phyloP scores from a whole-genome alignment of 2,888 invertebrate genomes.

The Synanthedon formicaeformis region DNA sequence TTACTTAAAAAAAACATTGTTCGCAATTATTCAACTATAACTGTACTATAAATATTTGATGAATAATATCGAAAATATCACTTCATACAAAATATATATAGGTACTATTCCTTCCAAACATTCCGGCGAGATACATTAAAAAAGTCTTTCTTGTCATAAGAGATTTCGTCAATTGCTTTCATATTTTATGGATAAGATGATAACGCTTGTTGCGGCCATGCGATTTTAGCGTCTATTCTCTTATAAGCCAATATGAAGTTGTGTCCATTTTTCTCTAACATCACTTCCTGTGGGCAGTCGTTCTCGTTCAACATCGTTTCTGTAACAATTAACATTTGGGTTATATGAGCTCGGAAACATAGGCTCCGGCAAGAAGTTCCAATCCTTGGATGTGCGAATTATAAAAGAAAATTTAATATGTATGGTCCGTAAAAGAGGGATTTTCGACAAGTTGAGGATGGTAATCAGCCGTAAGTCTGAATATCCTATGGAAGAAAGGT shows the following conservation, averaged over 20 bases:
- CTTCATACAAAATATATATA: constrained; percentile 45
- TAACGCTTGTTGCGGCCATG: constrained; percentile 84
- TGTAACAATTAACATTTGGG: constrained; percentile 35
- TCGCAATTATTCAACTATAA: no score
- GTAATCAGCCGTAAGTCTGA: no score
- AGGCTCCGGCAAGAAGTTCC: no score
- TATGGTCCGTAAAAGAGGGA: no score
- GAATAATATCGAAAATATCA: constrained; percentile 59
- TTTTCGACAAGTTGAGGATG: no score
- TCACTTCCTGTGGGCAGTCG: constrained; percentile 91
- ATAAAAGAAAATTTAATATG: no score
- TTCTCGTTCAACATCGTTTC: constrained; percentile 90
- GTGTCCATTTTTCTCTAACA: constrained; percentile 77
- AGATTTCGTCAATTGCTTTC: constrained; percentile 19
- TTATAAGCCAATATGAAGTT: constrained; percentile 95
- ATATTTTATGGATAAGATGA: constrained; percentile 51
- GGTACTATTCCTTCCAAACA: neutral
- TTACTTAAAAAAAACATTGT: no score
- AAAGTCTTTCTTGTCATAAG: constrained; percentile 7
- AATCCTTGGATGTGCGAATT: no score
- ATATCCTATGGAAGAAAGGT: no score
- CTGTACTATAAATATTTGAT: constrained; percentile 17
- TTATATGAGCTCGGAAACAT: no score
- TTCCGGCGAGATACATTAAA: neutral
- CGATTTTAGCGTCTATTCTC: constrained; percentile 95